These are phyloP conservation scores for Phania funesta DNA, from an alignment of 2,888 invertebrate species.

Conservation along the genomic window DNA sequence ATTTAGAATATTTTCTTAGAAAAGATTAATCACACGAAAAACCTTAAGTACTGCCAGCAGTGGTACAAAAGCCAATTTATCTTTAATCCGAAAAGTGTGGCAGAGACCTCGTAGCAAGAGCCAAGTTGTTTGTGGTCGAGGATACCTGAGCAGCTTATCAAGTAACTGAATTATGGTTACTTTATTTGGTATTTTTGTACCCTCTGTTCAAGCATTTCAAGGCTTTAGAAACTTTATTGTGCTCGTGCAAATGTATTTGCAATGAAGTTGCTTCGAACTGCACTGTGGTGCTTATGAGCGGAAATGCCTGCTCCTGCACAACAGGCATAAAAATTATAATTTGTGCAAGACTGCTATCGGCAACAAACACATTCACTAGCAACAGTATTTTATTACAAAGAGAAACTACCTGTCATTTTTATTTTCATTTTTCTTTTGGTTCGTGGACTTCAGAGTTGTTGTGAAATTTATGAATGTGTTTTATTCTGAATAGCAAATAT, in stretches of 20 bases:
- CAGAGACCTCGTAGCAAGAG: background rate
- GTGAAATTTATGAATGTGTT: background rate
- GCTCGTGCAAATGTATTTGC: background rate
- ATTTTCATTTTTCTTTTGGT: background rate
- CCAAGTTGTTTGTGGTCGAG: background rate
- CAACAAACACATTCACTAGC: background rate
- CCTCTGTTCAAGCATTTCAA: background rate
- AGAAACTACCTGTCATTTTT: background rate
- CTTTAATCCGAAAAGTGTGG: background rate
- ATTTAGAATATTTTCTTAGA: background rate
- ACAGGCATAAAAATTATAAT: background rate
- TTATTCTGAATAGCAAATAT: background rate
- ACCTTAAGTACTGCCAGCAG: constrained; percentile 9
- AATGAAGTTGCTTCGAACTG: background rate
- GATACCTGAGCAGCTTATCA: background rate
- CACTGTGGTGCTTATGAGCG: background rate
- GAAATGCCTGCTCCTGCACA: background rate
- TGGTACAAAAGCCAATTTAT: constrained; percentile 19
- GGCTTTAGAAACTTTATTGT: background rate
- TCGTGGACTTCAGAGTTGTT: background rate
- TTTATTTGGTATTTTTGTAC: constrained; percentile 13
- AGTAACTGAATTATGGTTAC: constrained; percentile 28
- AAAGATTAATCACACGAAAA: background rate
- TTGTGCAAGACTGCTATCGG: background rate
- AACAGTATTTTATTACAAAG: too few relatives aligned